Evolutionary conservation across 2,888 invertebrate genomes (phyloP).

Genomic region (Drosophila infuscata): DNA sequence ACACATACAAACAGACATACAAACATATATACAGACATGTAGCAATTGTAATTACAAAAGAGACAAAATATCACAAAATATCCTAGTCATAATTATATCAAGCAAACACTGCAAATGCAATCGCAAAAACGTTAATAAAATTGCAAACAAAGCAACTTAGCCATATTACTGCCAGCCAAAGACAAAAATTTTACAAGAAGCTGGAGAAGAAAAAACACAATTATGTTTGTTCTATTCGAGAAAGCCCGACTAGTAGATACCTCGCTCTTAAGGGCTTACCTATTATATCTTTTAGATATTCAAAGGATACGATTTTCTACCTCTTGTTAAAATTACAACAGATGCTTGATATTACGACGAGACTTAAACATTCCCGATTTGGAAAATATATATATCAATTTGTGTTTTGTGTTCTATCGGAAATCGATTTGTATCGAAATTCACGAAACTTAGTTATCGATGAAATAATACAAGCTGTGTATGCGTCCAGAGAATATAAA

Average conservation of each 20-base stretch:
- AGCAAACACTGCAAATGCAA: slow-evolving; percentile 15
- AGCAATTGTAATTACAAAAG: background rate
- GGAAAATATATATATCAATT: background rate
- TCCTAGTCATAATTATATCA: slow-evolving; percentile 29
- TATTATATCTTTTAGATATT: background rate
- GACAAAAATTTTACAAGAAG: background rate
- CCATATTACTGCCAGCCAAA: slow-evolving; percentile 29
- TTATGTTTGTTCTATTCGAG: background rate
- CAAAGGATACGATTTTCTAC: background rate
- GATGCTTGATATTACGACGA: no score
- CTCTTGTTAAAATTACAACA: no score
- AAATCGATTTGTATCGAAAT: background rate
- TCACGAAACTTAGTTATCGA: background rate
- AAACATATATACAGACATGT: no score
- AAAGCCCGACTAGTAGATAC: background rate
- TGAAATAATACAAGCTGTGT: no score
- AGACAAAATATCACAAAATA: slow-evolving; percentile 17
- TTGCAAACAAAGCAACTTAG: slow-evolving; percentile 40
- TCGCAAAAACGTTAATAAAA: slow-evolving; percentile 30
- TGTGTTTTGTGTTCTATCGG: background rate
- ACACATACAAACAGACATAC: background rate
- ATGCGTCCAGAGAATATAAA: background rate
- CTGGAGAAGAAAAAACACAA: slow-evolving; percentile 2
- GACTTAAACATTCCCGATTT: no score
- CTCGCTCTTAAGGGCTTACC: background rate